Evolutionary conservation across 1,140 invertebrate genomes (phyloP).

Genomic region (Antheraea pernyi): DNA sequence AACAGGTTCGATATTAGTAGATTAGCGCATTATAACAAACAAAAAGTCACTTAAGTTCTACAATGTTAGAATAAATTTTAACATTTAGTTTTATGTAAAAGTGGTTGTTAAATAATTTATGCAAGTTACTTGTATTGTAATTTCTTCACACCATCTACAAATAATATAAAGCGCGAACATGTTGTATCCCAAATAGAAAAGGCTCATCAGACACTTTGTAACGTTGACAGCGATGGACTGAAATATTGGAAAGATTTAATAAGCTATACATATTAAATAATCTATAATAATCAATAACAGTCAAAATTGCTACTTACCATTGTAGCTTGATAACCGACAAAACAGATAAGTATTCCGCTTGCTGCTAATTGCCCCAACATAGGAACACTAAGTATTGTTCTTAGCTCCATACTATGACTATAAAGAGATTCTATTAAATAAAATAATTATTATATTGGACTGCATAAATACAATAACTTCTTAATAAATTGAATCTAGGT

Average conservation of each 20-base stretch:
- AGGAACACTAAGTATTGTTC: constrained; percentile 38
- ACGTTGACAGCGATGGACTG: constrained; percentile 43
- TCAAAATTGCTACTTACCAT: constrained; percentile 24
- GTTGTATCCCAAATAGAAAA: constrained; percentile 59
- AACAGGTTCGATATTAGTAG: no score
- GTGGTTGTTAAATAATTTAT: not conserved
- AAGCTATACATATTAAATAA: no score
- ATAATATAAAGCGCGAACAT: constrained; percentile 56
- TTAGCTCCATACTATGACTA: constrained; percentile 45
- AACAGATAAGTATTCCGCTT: constrained; percentile 51
- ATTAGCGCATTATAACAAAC: no score
- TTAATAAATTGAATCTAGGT: no score
- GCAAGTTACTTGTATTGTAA: constrained; percentile 49
- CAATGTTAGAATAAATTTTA: no score
- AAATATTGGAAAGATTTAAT: constrained; percentile 23
- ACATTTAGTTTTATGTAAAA: no score
- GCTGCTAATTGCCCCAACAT: constrained; percentile 50
- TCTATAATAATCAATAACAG: no score
- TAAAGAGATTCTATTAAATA: not conserved
- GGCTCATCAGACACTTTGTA: constrained; percentile 51
- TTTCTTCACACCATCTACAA: constrained; percentile 64
- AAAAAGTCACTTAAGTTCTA: no score
- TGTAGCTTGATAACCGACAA: constrained; percentile 50
- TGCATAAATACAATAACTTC: not conserved
- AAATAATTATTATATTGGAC: no score